Percentiles rank a stretch among this genome's conserved stretches.
Evolutionary conservation across 2,888 invertebrate species (phyloP).

Genomic region (Yponomeuta plumbellus): DNA sequence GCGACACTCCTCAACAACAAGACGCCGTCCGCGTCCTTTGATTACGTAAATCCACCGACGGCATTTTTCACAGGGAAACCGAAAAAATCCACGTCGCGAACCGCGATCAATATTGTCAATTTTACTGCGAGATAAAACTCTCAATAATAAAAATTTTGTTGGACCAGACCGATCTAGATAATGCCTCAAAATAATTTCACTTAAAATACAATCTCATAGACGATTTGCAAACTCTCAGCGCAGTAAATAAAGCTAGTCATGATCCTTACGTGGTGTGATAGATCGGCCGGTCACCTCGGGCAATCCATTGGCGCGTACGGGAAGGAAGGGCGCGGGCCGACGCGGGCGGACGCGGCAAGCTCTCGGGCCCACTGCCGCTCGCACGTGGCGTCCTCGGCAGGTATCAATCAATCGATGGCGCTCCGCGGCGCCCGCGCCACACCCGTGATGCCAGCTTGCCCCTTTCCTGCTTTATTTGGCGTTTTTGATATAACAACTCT

Average conservation of each 20-base stretch:
- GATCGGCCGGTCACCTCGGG: constrained; percentile 53
- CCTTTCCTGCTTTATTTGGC: too few relatives aligned
- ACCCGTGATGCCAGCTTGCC: background rate
- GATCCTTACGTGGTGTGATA: background rate
- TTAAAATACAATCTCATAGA: background rate
- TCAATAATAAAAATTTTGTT: background rate
- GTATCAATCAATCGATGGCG: constrained; percentile 70
- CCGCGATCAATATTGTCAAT: constrained; percentile 15
- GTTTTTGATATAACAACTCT: too few relatives aligned
- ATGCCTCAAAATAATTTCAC: background rate
- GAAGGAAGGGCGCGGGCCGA: constrained; percentile 46
- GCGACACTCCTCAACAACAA: background rate
- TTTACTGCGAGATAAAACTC: background rate
- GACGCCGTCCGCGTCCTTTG: constrained; percentile 35
- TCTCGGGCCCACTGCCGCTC: constrained; percentile 38
- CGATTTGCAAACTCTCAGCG: background rate
- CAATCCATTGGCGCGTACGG: constrained; percentile 53
- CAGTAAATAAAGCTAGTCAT: background rate
- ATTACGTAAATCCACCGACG: constrained; percentile 59
- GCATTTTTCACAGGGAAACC: constrained; percentile 34
- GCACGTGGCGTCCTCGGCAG: constrained; percentile 27
- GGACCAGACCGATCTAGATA: background rate
- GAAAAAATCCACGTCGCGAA: background rate
- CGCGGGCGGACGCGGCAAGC: constrained; percentile 38
- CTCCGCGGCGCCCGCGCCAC: constrained; percentile 43